These are phyloP conservation scores for Trogon melanurus DNA, from an alignment of 2,113 vertebrate genomes.

Conservation along the genomic window DNA sequence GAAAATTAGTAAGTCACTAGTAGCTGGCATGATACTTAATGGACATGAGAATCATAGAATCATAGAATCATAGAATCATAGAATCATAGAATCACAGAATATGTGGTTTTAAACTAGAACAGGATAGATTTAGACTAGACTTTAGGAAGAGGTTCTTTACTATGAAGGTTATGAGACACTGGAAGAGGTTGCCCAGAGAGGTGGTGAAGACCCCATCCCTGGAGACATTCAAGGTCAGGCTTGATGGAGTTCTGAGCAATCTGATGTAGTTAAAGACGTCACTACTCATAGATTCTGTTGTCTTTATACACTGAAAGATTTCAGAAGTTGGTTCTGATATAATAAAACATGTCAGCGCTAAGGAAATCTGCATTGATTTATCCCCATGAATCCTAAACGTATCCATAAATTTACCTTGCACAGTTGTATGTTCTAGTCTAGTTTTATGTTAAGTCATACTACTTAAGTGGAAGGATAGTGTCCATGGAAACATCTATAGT, in stretches of 20 bases:
- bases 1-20: neutral
- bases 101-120: too few species aligned
- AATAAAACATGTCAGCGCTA: neutral
- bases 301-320: neutral
- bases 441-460: neutral
- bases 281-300: neutral
- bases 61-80: too few species aligned
- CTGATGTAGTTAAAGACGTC: too few species aligned
- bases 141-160: too few species aligned
- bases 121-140: too few species aligned
- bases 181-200: too few species aligned
- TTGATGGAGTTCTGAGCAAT: too few species aligned
- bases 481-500: neutral
- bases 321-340: neutral
- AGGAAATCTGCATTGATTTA: neutral
- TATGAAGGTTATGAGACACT: too few species aligned
- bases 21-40: neutral
- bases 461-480: neutral
- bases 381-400: neutral
- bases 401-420: neutral
- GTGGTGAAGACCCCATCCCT: too few species aligned
- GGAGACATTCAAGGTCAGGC: too few species aligned
- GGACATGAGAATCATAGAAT: neutral
- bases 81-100: too few species aligned
- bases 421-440: neutral